These are phyloP conservation scores for Gallinago solitaria DNA, from an alignment of 2,797 vertebrate genomes.

Conservation along the genomic window DNA sequence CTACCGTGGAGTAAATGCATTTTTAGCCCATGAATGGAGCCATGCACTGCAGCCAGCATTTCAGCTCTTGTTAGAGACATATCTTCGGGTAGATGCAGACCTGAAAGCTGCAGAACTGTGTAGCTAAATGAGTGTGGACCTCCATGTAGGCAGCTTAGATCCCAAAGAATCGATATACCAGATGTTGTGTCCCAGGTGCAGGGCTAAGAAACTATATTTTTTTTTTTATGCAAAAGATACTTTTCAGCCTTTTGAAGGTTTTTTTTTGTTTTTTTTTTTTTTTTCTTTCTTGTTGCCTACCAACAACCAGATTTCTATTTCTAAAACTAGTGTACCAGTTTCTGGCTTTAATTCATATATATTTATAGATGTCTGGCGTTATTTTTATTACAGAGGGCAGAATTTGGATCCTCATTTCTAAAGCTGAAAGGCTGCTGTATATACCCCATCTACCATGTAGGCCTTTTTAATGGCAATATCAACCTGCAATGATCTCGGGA, in stretches of 20 bases:
- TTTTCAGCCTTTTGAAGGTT: neutral
- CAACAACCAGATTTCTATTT: neutral
- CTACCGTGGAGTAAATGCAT: neutral
- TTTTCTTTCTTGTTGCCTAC: neutral
- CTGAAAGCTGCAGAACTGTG: neutral
- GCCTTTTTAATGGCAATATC: neutral
- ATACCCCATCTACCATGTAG: slow-evolving; percentile 5
- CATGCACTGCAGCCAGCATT: neutral
- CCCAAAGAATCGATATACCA: neutral
- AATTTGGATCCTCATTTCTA: neutral
- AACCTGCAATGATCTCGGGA: neutral
- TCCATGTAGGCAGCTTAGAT: neutral
- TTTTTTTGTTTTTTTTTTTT: neutral
- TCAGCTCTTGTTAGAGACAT: neutral
- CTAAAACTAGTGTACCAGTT: neutral
- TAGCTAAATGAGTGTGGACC: neutral
- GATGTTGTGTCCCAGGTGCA: neutral
- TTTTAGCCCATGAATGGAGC: neutral
- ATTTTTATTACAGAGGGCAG: neutral
- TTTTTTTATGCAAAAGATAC: neutral
- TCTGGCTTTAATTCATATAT: neutral
- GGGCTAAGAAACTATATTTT: neutral
- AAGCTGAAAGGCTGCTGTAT: neutral
- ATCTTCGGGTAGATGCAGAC: neutral
- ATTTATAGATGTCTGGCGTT: neutral